Base-by-base conservation (phyloP, 2,888 invertebrate species). In the Philereme transversata region DNA sequence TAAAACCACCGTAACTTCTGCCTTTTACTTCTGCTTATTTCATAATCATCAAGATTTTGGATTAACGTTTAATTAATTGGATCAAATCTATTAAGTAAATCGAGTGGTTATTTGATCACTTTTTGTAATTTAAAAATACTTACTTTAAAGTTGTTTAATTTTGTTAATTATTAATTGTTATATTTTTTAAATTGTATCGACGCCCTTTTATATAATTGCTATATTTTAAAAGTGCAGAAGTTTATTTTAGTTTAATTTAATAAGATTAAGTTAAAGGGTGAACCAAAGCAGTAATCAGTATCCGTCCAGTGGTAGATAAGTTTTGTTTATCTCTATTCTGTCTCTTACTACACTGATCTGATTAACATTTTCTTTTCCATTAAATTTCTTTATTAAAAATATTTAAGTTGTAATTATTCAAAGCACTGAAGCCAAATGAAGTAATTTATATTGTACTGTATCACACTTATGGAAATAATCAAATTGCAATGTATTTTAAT, bases 281-380 rank as follows among this genome's bases (percentile, higher is more conserved):
- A 85, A 89, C 88, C 90, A 90, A 92, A 90, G 90, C 89, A 89
- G 87, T 87, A 90, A 92, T 92, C 92, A 91, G 92, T 92, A 92
- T 92, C 92, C 92, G 91, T 92, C 92, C 92, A 91, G 82, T 82
- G 80, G 82, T 91, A 90, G 87, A 84, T 89, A 89, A 84, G 84
- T 83, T 84, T 74, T 75, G 61, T 68, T 55, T 67, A 61, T 74
- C 67, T 72, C 50, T 74, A 63, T 68, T 56, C 67, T 67, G 68
- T 70, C 56, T 67, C 57, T 67, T 55, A 71, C 77, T 76, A 70
- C 77, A 64, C 75, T 78, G 75, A 70, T 75, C 79, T 79, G 79
- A 76, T 76, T 76, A 73, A 73, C 71, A 70, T 74, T 76, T 71
- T 52, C 52, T 67, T 75, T 75, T 68, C 67, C 38, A 62, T 68